Conservation (phyloP, 2,113 vertebrate species). For the Amia ocellicauda region DNA sequence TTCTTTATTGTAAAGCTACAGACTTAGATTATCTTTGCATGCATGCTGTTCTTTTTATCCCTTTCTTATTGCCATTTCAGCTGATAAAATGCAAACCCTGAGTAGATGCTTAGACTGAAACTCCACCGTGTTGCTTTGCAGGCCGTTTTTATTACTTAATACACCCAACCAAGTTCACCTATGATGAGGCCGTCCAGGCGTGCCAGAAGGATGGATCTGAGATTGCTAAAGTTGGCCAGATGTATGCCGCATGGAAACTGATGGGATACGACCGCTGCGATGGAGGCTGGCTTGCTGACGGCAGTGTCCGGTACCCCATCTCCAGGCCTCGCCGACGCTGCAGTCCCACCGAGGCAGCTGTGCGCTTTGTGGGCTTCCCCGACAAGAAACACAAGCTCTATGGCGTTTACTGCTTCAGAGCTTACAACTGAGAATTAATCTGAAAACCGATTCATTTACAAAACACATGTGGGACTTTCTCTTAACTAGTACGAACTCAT, state of each 20-base stretch:
- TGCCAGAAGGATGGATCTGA: slow-evolving; percentile 77
- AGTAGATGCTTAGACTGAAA: no score
- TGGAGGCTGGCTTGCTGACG: slow-evolving; percentile 90
- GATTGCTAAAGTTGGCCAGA: slow-evolving; percentile 91
- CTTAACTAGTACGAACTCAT: slow-evolving; percentile 66
- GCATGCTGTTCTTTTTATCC: no score
- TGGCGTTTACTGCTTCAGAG: slow-evolving; percentile 88
- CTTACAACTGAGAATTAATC: slow-evolving; percentile 59
- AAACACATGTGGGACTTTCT: slow-evolving; percentile 65
- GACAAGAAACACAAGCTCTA: slow-evolving; percentile 86
- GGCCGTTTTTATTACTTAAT: slow-evolving; percentile 87
- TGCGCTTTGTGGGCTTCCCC: slow-evolving; percentile 86
- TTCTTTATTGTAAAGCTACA: no score
- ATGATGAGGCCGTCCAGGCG: slow-evolving; percentile 77
- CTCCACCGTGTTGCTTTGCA: no score
- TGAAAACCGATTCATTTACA: slow-evolving; percentile 31
- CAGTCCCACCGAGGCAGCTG: slow-evolving; percentile 86
- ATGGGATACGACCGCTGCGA: slow-evolving; percentile 89
- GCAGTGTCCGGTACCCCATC: slow-evolving; percentile 95
- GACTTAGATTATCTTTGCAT: no score
- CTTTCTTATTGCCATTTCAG: no score
- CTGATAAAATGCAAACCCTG: no score
- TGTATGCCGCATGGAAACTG: slow-evolving; percentile 90
- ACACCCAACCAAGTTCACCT: slow-evolving; percentile 80
- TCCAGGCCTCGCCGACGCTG: slow-evolving; percentile 85